A percentile compares a stretch with the other conserved stretches of the same genome.
phyloP scores from a whole-genome alignment of 2,888 invertebrate genomes.

The Platycheirus albimanus region DNA sequence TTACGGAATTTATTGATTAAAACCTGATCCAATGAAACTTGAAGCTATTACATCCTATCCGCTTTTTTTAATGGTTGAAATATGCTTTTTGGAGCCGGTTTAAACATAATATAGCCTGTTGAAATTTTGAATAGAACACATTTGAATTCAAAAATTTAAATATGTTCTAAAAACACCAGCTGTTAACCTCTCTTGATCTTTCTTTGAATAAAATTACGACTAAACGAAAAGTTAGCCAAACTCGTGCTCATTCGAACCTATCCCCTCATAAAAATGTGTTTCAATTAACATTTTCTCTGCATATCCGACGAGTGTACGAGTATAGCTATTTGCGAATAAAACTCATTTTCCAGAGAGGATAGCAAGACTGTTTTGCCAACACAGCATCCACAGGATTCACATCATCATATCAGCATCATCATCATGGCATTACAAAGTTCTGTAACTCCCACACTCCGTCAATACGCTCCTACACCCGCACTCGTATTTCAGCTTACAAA shows the following conservation, averaged over 20 bases:
- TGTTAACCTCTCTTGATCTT: neutral
- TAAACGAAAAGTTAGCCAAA: neutral
- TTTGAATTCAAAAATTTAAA: neutral
- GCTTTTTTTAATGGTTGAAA: too few relatives aligned
- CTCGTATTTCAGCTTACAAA: slow-evolving; percentile 7
- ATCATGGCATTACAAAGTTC: too few relatives aligned
- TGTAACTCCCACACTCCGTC: slow-evolving; percentile 19
- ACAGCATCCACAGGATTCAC: slow-evolving; percentile 8
- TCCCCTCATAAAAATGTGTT: neutral
- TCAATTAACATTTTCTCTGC: slow-evolving; percentile 4
- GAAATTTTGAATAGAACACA: neutral
- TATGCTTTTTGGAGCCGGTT: too few relatives aligned
- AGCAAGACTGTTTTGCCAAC: neutral
- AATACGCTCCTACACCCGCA: slow-evolving; percentile 8
- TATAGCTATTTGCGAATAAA: neutral
- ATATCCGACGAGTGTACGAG: neutral
- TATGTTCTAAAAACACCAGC: neutral
- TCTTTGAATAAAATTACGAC: neutral
- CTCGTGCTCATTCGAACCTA: neutral
- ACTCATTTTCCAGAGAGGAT: slow-evolving; percentile 1
- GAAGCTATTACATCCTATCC: too few relatives aligned
- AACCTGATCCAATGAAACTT: too few relatives aligned
- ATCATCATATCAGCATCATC: too few relatives aligned
- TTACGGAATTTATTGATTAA: too few relatives aligned
- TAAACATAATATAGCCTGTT: neutral